Conservation (phyloP, 2,888 invertebrate species). For the Poecilobothrus nobilitatus region DNA sequence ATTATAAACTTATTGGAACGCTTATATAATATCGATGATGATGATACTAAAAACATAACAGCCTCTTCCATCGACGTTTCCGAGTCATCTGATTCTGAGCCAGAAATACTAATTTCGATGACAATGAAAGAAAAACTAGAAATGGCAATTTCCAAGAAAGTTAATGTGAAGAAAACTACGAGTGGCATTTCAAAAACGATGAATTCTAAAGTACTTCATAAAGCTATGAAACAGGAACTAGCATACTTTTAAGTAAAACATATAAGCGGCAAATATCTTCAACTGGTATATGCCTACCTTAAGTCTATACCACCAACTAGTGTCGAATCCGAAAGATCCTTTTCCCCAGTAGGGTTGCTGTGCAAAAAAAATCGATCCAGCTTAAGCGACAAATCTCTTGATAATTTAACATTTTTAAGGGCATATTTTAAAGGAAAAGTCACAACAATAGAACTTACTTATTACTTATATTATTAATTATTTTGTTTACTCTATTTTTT, state of each 20-base stretch:
- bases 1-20: conserved; percentile 7
- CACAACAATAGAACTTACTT: neutral
- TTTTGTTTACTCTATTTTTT: conserved; percentile 5
- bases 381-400: conserved; percentile 8
- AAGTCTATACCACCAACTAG: conserved; percentile 12
- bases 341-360: conserved; percentile 13
- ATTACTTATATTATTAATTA: conserved; percentile 8
- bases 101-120: neutral
- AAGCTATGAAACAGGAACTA: conserved; percentile 8
- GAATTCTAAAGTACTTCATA: conserved; percentile 5
- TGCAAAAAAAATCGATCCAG: conserved; percentile 15
- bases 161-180: conserved; percentile 4
- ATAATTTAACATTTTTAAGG: too few species aligned
- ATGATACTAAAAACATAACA: conserved; percentile 3
- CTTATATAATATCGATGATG: conserved; percentile 7
- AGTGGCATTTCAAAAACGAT: conserved; percentile 8
- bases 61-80: conserved; percentile 2
- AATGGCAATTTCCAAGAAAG: conserved; percentile 7
- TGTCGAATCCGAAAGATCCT: conserved; percentile 12
- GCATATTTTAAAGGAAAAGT: neutral
- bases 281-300: conserved; percentile 8
- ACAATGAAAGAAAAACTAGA: conserved; percentile 7
- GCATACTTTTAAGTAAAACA: conserved; percentile 7
- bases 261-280: conserved; percentile 9
- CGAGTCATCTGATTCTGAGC: conserved; percentile 1